These are phyloP conservation scores for Columba guinea DNA, from an alignment of 2,797 vertebrate genomes.

Conservation along the genomic window DNA sequence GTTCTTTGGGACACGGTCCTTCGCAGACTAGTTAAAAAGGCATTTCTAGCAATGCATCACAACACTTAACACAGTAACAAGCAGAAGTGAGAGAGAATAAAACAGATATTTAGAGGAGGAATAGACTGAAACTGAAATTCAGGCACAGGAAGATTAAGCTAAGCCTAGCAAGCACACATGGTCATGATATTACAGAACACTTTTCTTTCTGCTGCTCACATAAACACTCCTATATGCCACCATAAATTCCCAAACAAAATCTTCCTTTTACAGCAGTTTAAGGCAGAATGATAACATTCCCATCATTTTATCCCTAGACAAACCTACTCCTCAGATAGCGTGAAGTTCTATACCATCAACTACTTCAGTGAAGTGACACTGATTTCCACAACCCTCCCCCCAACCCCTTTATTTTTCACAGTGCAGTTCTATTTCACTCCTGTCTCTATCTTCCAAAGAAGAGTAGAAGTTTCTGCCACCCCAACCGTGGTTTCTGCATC, in stretches of 20 bases:
- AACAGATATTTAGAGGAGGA: background rate
- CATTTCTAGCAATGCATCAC: background rate
- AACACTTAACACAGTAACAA: background rate
- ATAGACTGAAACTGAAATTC: background rate
- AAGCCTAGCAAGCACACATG: background rate
- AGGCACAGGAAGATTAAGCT: slow-evolving; percentile 18
- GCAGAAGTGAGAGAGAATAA: background rate
- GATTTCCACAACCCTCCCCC: background rate
- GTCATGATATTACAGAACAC: background rate
- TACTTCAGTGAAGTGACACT: slow-evolving; percentile 18
- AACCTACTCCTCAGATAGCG: background rate
- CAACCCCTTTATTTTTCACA: background rate
- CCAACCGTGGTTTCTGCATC: background rate
- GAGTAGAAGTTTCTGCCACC: background rate
- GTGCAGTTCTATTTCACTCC: background rate
- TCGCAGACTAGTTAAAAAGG: background rate
- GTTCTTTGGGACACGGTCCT: background rate
- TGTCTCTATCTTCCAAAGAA: background rate
- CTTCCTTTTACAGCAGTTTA: background rate
- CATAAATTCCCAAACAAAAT: background rate
- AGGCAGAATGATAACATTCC: background rate
- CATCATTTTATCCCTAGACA: background rate
- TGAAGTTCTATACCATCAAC: background rate
- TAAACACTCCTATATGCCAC: background rate
- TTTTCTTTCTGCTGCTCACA: background rate